These are phyloP conservation scores for Enteromius thamalakanensis DNA, from an alignment of 2,797 vertebrate species.

Conservation along the genomic window DNA sequence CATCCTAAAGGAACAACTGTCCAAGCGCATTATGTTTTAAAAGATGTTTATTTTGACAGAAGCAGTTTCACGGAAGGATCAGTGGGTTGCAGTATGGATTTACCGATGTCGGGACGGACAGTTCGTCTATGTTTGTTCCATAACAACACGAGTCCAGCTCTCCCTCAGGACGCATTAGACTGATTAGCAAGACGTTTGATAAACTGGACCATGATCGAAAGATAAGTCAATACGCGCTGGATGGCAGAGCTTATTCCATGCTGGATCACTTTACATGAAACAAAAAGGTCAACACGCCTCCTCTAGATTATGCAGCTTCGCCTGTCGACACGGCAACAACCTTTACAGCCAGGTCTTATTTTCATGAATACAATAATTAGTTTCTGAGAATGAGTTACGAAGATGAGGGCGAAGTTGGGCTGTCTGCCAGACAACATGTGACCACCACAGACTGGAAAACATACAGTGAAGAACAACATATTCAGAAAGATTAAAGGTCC, in stretches of 20 bases:
- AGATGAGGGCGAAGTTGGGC: background rate
- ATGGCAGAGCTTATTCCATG: background rate
- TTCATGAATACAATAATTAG: constrained; percentile 43
- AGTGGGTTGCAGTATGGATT: background rate
- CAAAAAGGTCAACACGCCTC: constrained; percentile 55
- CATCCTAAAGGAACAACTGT: background rate
- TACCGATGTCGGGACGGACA: background rate
- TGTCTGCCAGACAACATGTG: constrained; percentile 21
- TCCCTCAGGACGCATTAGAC: constrained; percentile 5
- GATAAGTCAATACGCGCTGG: constrained; percentile 27
- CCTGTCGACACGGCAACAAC: constrained; percentile 34
- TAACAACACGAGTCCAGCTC: background rate
- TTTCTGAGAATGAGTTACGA: constrained; percentile 2
- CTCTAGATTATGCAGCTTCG: constrained; percentile 37
- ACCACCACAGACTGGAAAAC: background rate
- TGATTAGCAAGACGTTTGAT: constrained; percentile 34
- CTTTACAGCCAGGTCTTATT: constrained; percentile 39
- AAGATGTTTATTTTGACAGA: constrained; percentile 4
- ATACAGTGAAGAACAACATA: background rate
- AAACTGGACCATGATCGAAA: constrained; percentile 23
- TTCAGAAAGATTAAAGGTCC: too few species aligned
- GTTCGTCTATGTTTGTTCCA: constrained; percentile 11
- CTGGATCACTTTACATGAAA: constrained; percentile 52
- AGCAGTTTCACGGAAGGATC: background rate
- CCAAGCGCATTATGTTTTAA: background rate